Evolutionary conservation across 2,113 vertebrate species (phyloP).

Genomic region (Grammomys surdaster): DNA sequence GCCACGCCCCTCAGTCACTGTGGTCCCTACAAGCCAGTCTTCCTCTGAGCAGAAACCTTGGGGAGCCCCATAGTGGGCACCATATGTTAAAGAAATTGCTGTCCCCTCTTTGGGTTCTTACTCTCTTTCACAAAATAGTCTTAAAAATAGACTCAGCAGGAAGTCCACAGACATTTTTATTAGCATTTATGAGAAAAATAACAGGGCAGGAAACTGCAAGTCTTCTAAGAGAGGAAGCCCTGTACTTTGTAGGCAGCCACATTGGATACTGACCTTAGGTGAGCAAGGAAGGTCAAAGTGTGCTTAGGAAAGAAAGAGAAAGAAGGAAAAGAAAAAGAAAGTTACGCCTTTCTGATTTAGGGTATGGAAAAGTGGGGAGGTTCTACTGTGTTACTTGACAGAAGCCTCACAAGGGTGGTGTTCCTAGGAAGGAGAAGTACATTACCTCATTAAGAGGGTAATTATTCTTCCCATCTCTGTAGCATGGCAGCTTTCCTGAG

Average conservation of each 20-base stretch:
- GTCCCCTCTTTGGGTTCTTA: too few species aligned
- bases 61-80: background rate
- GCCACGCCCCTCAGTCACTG: background rate
- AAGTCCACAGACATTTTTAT: background rate
- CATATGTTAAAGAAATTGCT: background rate
- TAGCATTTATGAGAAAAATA: background rate
- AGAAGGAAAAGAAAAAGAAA: background rate
- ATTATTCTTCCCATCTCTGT: constrained; percentile 8
- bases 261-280: background rate
- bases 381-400: background rate
- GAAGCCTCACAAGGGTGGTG: too few species aligned
- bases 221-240: background rate
- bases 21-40: background rate
- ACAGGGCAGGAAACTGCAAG: background rate
- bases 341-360: background rate
- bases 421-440: background rate
- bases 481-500: background rate
- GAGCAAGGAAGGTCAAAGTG: background rate
- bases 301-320: background rate
- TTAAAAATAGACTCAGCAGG: background rate
- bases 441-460: constrained; percentile 8
- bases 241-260: background rate
- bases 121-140: background rate
- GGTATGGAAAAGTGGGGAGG: background rate
- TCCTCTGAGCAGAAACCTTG: background rate